These are phyloP conservation scores for Acronicta alni DNA, from an alignment of 2,888 invertebrate species.

Conservation along the genomic window DNA sequence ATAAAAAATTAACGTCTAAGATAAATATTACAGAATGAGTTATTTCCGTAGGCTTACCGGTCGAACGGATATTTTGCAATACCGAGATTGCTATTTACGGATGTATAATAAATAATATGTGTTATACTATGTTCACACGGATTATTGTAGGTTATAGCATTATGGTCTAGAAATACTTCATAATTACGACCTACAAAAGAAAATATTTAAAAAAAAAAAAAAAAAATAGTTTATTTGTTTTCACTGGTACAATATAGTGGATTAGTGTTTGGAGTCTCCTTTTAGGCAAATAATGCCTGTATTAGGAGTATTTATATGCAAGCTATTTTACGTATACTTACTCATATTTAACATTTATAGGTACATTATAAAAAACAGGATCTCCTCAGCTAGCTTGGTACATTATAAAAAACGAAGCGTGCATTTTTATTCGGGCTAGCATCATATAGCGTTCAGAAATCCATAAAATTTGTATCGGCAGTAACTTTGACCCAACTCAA, in stretches of 20 bases:
- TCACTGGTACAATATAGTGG: no score
- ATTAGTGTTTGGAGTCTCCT: no score
- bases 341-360: conserved; percentile 3
- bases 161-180: conserved; percentile 33
- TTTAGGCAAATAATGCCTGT: no score
- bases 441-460: no score
- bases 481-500: no score
- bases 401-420: neutral
- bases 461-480: no score
- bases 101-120: conserved; percentile 37
- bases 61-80: conserved; percentile 55
- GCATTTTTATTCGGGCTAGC: no score
- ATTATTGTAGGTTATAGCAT: conserved; percentile 43
- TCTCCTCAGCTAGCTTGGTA: conserved; percentile 5
- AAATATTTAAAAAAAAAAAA: conserved; percentile 14
- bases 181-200: conserved; percentile 46
- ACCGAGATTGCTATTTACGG: conserved; percentile 36
- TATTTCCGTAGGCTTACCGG: conserved; percentile 55
- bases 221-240: no score
- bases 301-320: no score
- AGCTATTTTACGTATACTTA: conserved; percentile 3
- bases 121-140: conserved; percentile 45
- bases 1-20: conserved; percentile 48
- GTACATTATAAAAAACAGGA: neutral
- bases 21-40: conserved; percentile 51